Percentiles rank a stretch among this genome's conserved stretches.
These are phyloP conservation scores for Athetis lepigone DNA, from an alignment of 2,888 invertebrate species.

Conservation along the genomic window DNA sequence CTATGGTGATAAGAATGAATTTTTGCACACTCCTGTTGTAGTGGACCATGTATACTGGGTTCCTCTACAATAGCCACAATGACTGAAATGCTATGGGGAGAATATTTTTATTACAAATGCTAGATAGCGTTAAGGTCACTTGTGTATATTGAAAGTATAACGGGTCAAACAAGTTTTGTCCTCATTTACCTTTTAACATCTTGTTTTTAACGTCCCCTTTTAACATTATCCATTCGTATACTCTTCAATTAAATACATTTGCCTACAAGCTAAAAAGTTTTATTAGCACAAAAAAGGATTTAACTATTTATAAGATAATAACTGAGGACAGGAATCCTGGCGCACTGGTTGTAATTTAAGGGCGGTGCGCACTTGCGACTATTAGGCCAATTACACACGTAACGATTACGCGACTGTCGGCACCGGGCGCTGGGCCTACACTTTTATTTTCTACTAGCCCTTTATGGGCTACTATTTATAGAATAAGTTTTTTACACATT, in stretches of 20 bases:
- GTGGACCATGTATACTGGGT: no score
- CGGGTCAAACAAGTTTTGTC: no score
- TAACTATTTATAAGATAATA: constrained; percentile 48
- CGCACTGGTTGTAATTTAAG: constrained; percentile 52
- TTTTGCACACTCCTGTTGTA: no score
- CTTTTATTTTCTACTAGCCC: constrained; percentile 45
- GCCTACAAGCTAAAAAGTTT: background rate
- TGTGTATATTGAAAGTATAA: no score
- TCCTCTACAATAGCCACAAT: no score
- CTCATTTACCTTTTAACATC: no score
- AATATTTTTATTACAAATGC: no score
- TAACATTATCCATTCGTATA: background rate
- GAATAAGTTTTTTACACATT: constrained; percentile 16
- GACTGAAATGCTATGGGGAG: no score
- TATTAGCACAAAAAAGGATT: background rate
- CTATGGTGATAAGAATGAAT: no score
- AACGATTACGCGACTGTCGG: constrained; percentile 50
- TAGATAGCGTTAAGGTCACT: no score
- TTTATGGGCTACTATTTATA: constrained; percentile 47
- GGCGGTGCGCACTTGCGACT: constrained; percentile 51
- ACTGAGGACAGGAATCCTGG: constrained; percentile 34
- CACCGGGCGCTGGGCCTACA: constrained; percentile 24
- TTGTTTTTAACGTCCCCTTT: background rate
- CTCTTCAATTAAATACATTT: no score
- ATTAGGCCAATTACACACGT: constrained; percentile 64